Evolutionary conservation across 2,113 vertebrate species (phyloP), one percentile per base, ranked within the genome.

Genomic region (Chionodraco myersi): DNA sequence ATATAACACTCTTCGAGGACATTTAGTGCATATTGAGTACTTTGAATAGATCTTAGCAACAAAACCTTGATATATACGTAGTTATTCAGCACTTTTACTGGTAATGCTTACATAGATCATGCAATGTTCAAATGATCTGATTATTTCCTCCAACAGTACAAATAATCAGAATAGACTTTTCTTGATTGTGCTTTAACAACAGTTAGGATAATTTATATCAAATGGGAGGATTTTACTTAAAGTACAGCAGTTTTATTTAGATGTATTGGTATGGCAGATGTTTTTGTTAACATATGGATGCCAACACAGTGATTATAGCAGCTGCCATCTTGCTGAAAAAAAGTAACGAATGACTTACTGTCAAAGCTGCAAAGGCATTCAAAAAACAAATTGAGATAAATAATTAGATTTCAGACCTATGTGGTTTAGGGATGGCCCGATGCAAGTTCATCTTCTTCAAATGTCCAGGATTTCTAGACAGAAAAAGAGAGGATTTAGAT

Each of bases 391-490:
- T 12, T 14, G 5, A 1, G 36, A 41, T 41, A 61, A 16, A 51
- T 66, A 81, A 79, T 58, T 68, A 52, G 59, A 72, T 88, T 69
- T 96, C 96, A 93, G 94, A 98, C 97, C 97, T 97, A 95, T 96
- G 96, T 74, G 95, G 95, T 94, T 96, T 96, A 79, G 95, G 96
- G 91, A 96, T 92, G 92, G 97, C 95, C 89, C 88, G 94, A 89
- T 95, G 96, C 88, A 94, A 93, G 91, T 94, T 95, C 91, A 94
- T 95, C 95, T 96, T 96, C 95, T 96, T 96, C 85, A 96, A 94
- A 89, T 94, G 95, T 94, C 95, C 95, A 92, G 94, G 95, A 93
- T 95, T 96, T 95, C 97, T 97, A 92, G 91, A 45, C 41, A 91
- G 94, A 93, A 93, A 86, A 60, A 61, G 60, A 12, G 95, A 94